phyloP scores from a whole-genome alignment of 2,113 vertebrate species.

The Pipa parva region DNA sequence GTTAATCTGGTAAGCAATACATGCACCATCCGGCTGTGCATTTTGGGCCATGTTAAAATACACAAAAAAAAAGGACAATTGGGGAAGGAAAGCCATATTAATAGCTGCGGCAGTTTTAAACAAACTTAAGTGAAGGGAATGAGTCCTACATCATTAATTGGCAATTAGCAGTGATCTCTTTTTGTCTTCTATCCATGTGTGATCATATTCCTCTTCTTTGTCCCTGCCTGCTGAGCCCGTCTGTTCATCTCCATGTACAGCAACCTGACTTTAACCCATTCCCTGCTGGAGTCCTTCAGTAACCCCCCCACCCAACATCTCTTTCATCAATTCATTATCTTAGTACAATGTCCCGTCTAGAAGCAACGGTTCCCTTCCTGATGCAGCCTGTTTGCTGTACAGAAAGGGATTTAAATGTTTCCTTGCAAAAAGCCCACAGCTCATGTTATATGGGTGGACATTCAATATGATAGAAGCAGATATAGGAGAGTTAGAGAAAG shows the following conservation, averaged over 20 bases:
- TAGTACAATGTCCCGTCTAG: no score
- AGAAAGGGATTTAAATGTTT: no score
- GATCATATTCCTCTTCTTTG: conserved; percentile 29
- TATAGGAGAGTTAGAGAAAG: no score
- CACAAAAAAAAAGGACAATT: conserved; percentile 34
- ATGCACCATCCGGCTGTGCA: conserved; percentile 18
- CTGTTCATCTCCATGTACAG: conserved; percentile 1
- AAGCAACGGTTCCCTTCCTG: no score
- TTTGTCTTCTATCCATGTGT: conserved; percentile 21
- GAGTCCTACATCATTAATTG: conserved; percentile 31
- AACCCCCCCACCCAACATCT: no score
- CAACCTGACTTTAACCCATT: conserved; percentile 10
- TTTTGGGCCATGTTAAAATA: conserved; percentile 20
- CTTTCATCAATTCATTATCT: no score
- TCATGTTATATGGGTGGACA: no score
- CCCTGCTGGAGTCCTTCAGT: not conserved
- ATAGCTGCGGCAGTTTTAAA: conserved; percentile 25
- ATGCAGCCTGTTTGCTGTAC: no score
- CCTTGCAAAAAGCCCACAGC: no score
- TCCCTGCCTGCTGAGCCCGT: conserved; percentile 23
- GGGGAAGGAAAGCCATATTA: conserved; percentile 18
- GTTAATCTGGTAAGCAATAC: not conserved
- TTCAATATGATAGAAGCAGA: no score
- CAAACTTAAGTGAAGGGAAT: conserved; percentile 8
- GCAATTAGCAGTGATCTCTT: conserved; percentile 37